Base-by-base conservation (phyloP, 2,888 invertebrate species). In the Amblyjoppa proteus region DNA sequence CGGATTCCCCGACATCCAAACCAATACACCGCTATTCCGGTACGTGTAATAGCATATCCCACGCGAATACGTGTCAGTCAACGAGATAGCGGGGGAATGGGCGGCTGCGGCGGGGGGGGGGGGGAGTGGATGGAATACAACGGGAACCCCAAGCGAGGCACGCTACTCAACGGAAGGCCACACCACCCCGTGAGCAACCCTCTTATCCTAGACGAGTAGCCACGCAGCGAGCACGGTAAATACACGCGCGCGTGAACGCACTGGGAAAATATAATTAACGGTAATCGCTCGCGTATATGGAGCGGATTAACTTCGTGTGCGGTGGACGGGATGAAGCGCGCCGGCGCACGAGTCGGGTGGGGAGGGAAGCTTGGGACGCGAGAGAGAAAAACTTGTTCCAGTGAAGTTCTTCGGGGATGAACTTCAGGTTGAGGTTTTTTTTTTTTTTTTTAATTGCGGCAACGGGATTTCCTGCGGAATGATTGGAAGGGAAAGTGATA, bases 231-330 rank as follows among this genome's bases (percentile, higher is more conserved):
- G 85, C 85, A 82, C 76, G 75, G 87, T 87, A 88, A 90, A 87
- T 82, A 78, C 78, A 87, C 88, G 89, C 87, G 83, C 84, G 87
- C 83, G 78, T 79, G 75, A 87, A 87, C 85, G 81, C 90, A 88
- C 89, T 88, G 88, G 89, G 92, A 93, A 94, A 94, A 94, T 94
- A 93, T 93, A 94, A 94, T 93, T 93, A 94, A 93, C 93, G 93
- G 92, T 93, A 94, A 93, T 94, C 93, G 93, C 91, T 91, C 91
- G 92, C 92, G 92, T 93, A 93, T 93, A 93, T 92, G 92, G 92
- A 91, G 90, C 90, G 93, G 93, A 93, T 93, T 87, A 87, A 88
- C 87, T 87, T 84, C 56, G 77, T 61, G 82, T 56, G 56, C 74
- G 31, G n/a, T 11, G 25, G 64, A 70, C 20, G 77, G 83, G 81